phyloP scores from a whole-genome alignment of 2,113 vertebrate genomes.

The Octodon degus region DNA sequence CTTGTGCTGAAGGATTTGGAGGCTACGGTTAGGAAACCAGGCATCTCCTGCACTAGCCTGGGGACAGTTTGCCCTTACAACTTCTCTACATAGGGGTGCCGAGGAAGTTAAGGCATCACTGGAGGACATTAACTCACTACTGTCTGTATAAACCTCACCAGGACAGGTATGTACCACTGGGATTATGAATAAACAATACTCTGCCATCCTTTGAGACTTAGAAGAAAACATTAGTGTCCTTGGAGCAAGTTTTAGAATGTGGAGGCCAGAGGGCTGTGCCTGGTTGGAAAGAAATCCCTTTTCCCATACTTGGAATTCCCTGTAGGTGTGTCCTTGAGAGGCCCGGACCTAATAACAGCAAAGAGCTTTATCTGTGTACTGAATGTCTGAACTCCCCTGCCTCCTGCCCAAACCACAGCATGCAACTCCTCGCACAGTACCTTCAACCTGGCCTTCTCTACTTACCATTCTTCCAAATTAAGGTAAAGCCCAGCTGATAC shows the following conservation, averaged over 20 bases:
- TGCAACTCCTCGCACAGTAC: background rate
- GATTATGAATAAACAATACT: background rate
- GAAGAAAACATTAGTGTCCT: background rate
- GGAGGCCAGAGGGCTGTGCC: background rate
- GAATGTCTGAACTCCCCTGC: background rate
- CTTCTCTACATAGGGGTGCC: rapidly evolving
- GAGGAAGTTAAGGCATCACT: background rate
- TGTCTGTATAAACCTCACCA: background rate
- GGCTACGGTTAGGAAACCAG: background rate
- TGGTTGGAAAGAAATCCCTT: background rate
- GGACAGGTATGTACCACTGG: background rate
- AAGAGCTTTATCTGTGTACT: background rate
- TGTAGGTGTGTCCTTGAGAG: background rate
- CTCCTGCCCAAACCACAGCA: background rate
- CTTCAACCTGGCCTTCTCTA: background rate
- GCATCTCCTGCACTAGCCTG: background rate
- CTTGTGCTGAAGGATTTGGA: background rate
- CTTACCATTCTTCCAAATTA: slow-evolving; percentile 99
- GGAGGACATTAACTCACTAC: background rate
- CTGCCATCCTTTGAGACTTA: background rate
- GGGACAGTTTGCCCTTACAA: background rate
- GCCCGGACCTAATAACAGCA: background rate
- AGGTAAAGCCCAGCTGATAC: slow-evolving; percentile 96
- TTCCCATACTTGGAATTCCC: background rate
- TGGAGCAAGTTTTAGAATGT: background rate